phyloP scores from a whole-genome alignment of 1,140 invertebrate species.

The Patella vulgata region DNA sequence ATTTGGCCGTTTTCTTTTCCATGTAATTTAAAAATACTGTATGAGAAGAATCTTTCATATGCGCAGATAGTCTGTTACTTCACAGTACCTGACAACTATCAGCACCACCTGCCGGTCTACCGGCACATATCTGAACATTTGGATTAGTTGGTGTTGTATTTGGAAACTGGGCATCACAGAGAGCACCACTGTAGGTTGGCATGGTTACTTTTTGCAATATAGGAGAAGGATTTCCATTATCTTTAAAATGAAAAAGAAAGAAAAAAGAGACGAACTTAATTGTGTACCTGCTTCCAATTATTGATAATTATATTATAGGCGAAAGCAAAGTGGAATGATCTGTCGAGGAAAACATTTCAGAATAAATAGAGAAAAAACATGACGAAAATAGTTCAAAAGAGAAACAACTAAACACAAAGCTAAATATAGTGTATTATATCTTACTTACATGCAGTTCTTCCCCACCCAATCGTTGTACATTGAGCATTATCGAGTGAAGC shows the following conservation, averaged over 20 bases:
- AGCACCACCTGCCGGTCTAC: conserved; percentile 1
- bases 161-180: not conserved
- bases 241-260: not conserved
- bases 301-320: not conserved
- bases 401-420: no score
- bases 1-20: no score
- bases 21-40: no score
- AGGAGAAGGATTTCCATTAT: not conserved
- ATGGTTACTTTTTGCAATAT: conserved; percentile 7
- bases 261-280: not conserved
- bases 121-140: conserved; percentile 11
- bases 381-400: no score
- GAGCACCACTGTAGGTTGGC: conserved; percentile 2
- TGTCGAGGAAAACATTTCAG: no score
- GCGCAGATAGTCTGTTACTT: no score
- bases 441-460: conserved; percentile 11
- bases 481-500: not conserved
- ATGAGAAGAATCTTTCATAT: no score
- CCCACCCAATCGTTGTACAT: conserved; percentile 15
- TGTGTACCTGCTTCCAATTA: not conserved
- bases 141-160: not conserved
- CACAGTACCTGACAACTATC: conserved; percentile 17
- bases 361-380: no score
- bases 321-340: not conserved
- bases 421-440: no score